Evolutionary conservation across 1,140 invertebrate species (phyloP).

Genomic region (Procambarus clarkii): DNA sequence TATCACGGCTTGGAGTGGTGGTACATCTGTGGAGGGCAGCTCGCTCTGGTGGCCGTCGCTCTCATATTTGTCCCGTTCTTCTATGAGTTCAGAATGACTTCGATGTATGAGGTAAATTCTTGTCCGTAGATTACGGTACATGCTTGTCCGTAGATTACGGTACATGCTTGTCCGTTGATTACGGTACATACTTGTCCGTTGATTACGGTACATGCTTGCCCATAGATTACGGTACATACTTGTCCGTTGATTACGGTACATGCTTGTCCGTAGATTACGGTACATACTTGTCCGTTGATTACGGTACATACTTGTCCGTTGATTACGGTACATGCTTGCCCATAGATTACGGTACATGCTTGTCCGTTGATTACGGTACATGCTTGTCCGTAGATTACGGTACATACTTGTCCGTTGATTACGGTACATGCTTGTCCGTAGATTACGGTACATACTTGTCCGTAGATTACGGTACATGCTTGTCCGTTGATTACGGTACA

Average conservation of each 20-base stretch:
- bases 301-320: constrained; percentile 77
- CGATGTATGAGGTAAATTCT: constrained; percentile 87
- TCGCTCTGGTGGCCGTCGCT: constrained; percentile 87
- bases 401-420: constrained; percentile 74
- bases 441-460: constrained; percentile 78
- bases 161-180: constrained; percentile 74
- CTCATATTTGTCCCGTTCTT: constrained; percentile 92
- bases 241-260: constrained; percentile 80
- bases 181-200: no score
- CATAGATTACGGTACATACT: no score
- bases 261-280: no score
- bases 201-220: constrained; percentile 78
- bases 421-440: no score
- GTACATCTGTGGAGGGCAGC: constrained; percentile 86
- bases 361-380: no score
- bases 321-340: no score
- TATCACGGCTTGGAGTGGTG: constrained; percentile 88
- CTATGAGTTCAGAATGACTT: constrained; percentile 88
- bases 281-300: no score
- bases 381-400: constrained; percentile 76
- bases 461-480: no score
- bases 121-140: no score
- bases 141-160: constrained; percentile 76
- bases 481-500: constrained; percentile 80
- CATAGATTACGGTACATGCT: constrained; percentile 80